These are phyloP conservation scores for Vulpes vulpes DNA, from an alignment of 2,113 vertebrate species.

Conservation along the genomic window DNA sequence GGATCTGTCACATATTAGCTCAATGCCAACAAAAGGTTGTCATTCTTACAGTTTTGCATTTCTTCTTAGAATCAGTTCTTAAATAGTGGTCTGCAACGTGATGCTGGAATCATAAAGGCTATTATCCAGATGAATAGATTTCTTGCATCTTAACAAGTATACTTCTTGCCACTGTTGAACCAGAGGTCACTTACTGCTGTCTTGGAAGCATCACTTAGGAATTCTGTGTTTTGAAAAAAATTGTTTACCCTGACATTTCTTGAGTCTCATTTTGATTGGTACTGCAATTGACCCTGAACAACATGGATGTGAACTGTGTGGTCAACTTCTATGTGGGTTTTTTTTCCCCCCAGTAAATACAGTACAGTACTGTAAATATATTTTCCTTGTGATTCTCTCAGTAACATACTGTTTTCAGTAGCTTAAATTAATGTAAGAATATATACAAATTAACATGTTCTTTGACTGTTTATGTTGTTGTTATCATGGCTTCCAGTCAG, in stretches of 20 bases:
- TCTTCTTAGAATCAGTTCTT: constrained; percentile 35
- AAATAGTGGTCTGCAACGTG: not conserved
- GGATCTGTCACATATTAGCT: not conserved
- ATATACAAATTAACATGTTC: not conserved
- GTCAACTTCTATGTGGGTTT: not conserved
- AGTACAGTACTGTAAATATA: not conserved
- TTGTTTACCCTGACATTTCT: not conserved
- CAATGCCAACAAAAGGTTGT: not conserved
- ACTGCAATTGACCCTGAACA: not conserved
- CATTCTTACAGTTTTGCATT: constrained; percentile 37
- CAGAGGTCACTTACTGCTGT: not conserved
- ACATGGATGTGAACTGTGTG: not conserved
- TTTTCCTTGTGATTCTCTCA: not conserved
- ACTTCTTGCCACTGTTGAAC: not conserved
- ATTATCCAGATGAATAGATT: not conserved
- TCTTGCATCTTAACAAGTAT: not conserved
- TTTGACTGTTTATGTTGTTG: not conserved
- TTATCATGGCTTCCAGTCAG: not conserved
- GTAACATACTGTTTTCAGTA: not conserved
- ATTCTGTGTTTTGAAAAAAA: constrained; percentile 48
- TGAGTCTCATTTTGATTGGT: constrained; percentile 3
- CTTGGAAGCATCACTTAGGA: not conserved
- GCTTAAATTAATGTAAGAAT: not conserved
- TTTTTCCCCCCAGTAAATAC: not conserved
- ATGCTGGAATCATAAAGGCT: not conserved